phyloP scores from a whole-genome alignment of 2,113 vertebrate species.

The Verasper variegatus region DNA sequence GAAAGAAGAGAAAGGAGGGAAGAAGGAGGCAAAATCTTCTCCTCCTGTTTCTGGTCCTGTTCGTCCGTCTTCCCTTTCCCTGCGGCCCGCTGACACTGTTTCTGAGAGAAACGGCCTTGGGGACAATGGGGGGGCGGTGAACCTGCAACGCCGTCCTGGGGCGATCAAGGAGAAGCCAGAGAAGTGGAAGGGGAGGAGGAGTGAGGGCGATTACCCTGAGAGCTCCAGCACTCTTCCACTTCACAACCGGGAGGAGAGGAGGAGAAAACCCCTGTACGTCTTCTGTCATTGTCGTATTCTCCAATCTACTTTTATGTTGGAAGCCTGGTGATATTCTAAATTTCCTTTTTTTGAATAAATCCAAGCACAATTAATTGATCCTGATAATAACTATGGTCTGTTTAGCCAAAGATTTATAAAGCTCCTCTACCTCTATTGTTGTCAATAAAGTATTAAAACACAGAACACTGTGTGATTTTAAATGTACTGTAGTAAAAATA shows the following conservation, averaged over 20 bases:
- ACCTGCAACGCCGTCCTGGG: constrained; percentile 83
- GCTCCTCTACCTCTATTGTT: neutral
- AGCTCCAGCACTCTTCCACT: constrained; percentile 28
- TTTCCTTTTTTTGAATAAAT: neutral
- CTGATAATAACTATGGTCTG: neutral
- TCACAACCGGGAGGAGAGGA: constrained; percentile 52
- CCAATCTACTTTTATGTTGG: neutral
- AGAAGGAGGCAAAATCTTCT: constrained; percentile 71
- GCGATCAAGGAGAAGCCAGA: constrained; percentile 86
- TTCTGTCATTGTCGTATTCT: neutral
- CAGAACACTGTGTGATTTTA: neutral
- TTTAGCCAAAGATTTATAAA: neutral
- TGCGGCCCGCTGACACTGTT: constrained; percentile 36
- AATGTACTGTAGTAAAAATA: too few relatives aligned
- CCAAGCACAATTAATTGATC: neutral
- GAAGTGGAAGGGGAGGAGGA: constrained; percentile 83
- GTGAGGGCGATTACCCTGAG: constrained; percentile 62
- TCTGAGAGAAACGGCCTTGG: constrained; percentile 44
- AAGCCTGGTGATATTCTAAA: neutral
- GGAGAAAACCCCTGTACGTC: constrained; percentile 68
- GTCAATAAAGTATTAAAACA: neutral
- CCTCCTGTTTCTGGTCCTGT: constrained; percentile 34
- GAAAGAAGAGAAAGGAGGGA: constrained; percentile 73
- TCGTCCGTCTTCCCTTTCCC: constrained; percentile 55
- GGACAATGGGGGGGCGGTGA: constrained; percentile 60